Evolutionary conservation across 1,140 invertebrate species (phyloP).

Genomic region (Luehdorfia chinensis): DNA sequence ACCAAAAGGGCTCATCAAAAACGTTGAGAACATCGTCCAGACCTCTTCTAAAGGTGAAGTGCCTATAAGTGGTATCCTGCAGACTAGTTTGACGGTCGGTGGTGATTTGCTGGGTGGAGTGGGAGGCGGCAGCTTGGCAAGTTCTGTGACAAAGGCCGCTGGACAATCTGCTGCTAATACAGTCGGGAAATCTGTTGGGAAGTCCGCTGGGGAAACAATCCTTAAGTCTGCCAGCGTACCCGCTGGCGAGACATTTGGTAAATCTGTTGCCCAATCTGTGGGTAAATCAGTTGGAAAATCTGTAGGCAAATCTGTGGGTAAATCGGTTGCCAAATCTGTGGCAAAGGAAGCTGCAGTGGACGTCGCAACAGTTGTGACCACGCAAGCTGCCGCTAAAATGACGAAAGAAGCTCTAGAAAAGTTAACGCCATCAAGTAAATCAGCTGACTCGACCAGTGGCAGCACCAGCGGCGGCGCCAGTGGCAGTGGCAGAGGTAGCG

Average conservation of each 20-base stretch:
- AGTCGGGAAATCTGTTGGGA: neutral
- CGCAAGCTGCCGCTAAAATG: neutral
- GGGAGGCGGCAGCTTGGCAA: neutral
- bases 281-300: neutral
- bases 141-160: neutral
- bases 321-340: too few species aligned
- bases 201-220: neutral
- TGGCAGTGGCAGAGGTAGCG: neutral
- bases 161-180: neutral
- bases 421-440: too few species aligned
- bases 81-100: neutral
- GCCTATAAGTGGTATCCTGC: neutral
- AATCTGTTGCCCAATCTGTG: too few species aligned
- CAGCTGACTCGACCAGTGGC: neutral
- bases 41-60: neutral
- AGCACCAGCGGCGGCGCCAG: neutral
- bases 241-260: neutral
- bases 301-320: neutral
- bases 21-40: neutral
- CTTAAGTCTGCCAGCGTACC: neutral
- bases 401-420: too few species aligned
- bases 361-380: neutral
- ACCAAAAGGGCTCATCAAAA: neutral
- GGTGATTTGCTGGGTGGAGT: neutral
- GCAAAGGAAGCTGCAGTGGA: neutral